Evolutionary conservation across 2,888 invertebrate genomes (phyloP).

Genomic region (Anoplius nigerrimus): DNA sequence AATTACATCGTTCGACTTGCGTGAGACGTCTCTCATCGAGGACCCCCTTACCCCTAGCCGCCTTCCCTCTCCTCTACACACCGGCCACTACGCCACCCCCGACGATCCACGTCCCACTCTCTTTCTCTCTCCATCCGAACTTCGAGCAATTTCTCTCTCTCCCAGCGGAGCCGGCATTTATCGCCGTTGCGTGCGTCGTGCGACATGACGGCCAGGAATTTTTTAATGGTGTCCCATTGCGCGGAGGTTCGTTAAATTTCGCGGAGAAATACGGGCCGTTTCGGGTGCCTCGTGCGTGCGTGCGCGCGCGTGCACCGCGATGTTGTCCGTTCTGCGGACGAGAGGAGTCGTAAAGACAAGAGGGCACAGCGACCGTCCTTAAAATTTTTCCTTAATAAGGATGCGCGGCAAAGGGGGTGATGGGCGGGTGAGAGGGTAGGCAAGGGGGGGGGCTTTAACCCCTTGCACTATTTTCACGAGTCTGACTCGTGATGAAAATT

Average conservation of each 20-base stretch:
- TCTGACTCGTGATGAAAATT: no score
- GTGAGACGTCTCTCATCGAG: no score
- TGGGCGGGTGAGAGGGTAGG: no score
- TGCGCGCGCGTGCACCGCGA: no score
- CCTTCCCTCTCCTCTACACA: neutral
- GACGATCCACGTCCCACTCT: conserved; percentile 16
- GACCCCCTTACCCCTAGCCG: neutral
- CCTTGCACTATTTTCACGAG: no score
- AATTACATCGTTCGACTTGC: no score
- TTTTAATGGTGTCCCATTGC: conserved; percentile 65
- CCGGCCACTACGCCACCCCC: conserved; percentile 10
- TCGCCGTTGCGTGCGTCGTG: conserved; percentile 57
- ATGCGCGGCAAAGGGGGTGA: conserved; percentile 3
- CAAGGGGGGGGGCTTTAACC: conserved; percentile 9
- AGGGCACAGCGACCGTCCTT: conserved; percentile 22
- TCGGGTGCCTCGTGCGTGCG: conserved; percentile 5
- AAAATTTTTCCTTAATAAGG: conserved; percentile 43
- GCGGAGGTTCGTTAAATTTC: conserved; percentile 58
- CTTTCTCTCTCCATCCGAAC: conserved; percentile 9
- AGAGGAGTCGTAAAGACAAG: conserved; percentile 31
- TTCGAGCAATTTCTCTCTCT: neutral
- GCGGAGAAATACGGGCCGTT: conserved; percentile 49
- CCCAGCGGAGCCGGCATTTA: conserved; percentile 36
- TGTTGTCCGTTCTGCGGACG: no score
- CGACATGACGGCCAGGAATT: conserved; percentile 62